These are phyloP conservation scores for Xestia sexstrigata DNA, from an alignment of 2,888 invertebrate genomes.

Conservation along the genomic window DNA sequence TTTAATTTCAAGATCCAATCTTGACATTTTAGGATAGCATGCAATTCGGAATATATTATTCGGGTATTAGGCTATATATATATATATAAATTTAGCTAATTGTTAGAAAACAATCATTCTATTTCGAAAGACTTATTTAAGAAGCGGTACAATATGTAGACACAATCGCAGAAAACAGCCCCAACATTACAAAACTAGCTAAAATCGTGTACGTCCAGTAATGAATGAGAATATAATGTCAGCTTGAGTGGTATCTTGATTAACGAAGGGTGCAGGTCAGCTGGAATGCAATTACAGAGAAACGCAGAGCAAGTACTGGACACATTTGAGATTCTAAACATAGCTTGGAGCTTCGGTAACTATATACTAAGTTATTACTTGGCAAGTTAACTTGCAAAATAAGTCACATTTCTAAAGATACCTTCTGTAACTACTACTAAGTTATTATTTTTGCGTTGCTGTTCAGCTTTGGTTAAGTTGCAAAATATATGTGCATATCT, in stretches of 20 bases:
- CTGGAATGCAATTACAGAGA: constrained; percentile 55
- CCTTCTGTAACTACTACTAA: background rate
- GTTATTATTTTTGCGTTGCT: constrained; percentile 5
- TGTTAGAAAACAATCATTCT: background rate
- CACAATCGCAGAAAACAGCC: background rate
- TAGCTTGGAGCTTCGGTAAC: constrained; percentile 9
- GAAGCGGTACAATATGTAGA: background rate
- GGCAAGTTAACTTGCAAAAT: background rate
- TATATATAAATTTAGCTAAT: background rate
- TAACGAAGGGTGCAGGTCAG: constrained; percentile 44
- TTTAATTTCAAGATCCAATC: background rate
- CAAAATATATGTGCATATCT: background rate
- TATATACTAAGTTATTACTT: constrained; percentile 15
- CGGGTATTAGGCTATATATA: no score
- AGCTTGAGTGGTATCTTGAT: constrained; percentile 31
- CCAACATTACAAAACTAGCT: background rate
- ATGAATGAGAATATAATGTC: constrained; percentile 2
- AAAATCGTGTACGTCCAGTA: background rate
- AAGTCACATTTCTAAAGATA: background rate
- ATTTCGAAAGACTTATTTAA: background rate
- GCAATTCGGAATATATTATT: background rate
- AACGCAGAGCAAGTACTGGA: constrained; percentile 5
- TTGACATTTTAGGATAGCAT: background rate
- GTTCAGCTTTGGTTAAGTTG: background rate
- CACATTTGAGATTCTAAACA: constrained; percentile 27